Percentiles rank a stretch among this genome's conserved stretches.
Conservation (phyloP, 2,888 invertebrate species). For the Drosophila fulvimacula region DNA sequence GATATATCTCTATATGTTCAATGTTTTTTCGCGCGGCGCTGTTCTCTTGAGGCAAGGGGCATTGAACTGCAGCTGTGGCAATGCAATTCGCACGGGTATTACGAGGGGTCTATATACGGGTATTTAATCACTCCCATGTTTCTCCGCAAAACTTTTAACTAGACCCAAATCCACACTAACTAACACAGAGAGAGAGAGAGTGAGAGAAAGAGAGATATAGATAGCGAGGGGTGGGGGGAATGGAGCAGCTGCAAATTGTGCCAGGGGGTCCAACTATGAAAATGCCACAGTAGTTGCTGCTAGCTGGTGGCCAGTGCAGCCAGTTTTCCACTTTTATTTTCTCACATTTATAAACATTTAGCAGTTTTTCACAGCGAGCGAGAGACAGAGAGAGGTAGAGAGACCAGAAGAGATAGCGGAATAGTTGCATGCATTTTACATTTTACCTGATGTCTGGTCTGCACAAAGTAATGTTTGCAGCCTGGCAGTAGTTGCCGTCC, state of each 20-base stretch:
- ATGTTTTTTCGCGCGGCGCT: slow-evolving; percentile 57
- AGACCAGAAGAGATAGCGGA: neutral
- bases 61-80: slow-evolving; percentile 45
- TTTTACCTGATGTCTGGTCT: slow-evolving; percentile 34
- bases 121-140: slow-evolving; percentile 52
- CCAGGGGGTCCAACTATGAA: slow-evolving; percentile 44
- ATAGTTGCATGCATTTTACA: slow-evolving; percentile 26
- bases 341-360: slow-evolving; percentile 48
- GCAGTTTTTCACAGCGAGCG: slow-evolving; percentile 26
- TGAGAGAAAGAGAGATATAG: too few relatives aligned
- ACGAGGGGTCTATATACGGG: slow-evolving; percentile 16
- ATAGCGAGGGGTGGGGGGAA: too few relatives aligned
- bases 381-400: neutral
- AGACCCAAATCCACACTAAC: slow-evolving; percentile 20
- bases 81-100: slow-evolving; percentile 39
- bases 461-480: slow-evolving; percentile 29
- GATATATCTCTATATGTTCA: slow-evolving; percentile 35
- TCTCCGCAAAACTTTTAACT: slow-evolving; percentile 21
- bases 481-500: slow-evolving; percentile 8
- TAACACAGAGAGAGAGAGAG: neutral
- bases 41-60: slow-evolving; percentile 31
- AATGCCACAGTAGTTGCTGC: slow-evolving; percentile 20
- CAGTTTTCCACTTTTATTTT: slow-evolving; percentile 53
- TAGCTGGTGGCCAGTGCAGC: slow-evolving; percentile 37
- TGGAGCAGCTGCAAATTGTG: slow-evolving; percentile 36